Evolutionary conservation across 30 jellyfish, hydroid and myxozoan genomes (phyloP), one percentile per base, ranked within the genome.

Genomic region (Cassiopea andromeda): DNA sequence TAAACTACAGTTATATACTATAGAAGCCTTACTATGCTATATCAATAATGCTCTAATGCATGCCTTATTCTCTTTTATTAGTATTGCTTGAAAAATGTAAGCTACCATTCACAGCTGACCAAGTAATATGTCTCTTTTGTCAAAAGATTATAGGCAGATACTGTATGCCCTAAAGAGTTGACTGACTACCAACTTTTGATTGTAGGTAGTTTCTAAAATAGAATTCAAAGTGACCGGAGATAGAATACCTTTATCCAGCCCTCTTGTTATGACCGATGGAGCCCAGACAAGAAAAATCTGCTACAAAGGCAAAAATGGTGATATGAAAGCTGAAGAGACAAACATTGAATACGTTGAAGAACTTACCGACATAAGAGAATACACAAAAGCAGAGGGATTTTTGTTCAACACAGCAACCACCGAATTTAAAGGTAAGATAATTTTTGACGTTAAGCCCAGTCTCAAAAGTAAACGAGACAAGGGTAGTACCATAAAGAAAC

Each of bases 331-430:
- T 6, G 67, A 68, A 1, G 76, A 50, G 9, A 27, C 80, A 48
- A 72, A 48, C 7, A 50, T 68, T 27, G 78, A 69, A 69, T 69
- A 19, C 75, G 76, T 49, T 1, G 91, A 83, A 16, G 83, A 44
- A 2, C 6, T 50, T 1, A 68, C 84, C 46, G 91, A 83, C 60
- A 27, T 48, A n/a, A 67, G 84, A 58, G 48, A 80, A n/a, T 83
- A 83, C 78, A 45, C 91, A 48, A 48, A 57, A 27, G 57, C 91
- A 5, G 83, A 83, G 1, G 91, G 91, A 69, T 83, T 83, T 64
- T 8, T 66, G 2, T 83, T 83, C 91, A 83, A 71, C 54, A 70
- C 79, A 14, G 79, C 79, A 70, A 70, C 54, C 1, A 70, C 79
- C 27, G 57, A 70, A 70, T 70, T 70, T 16, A 70, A 70, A 27